These are phyloP conservation scores for Planococcus citri DNA, from an alignment of 1,140 invertebrate genomes.

Conservation along the genomic window DNA sequence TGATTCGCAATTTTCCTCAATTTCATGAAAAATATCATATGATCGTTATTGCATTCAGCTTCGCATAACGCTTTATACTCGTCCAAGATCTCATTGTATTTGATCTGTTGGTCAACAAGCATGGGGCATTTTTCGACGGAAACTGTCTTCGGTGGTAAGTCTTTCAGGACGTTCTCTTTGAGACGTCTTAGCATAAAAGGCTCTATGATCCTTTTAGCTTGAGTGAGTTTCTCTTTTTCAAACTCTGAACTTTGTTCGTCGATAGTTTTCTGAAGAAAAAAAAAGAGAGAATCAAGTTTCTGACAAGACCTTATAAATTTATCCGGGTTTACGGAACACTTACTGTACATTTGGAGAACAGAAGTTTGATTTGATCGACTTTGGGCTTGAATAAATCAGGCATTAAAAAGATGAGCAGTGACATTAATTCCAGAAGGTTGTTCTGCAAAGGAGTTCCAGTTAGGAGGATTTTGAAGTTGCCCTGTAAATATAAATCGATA, in stretches of 20 bases:
- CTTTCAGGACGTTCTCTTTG: constrained; percentile 71
- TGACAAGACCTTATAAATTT: not conserved
- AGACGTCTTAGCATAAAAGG: constrained; percentile 87
- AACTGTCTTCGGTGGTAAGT: constrained; percentile 67
- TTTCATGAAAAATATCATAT: constrained; percentile 68
- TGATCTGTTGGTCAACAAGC: constrained; percentile 51
- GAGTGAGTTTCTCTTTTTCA: constrained; percentile 74
- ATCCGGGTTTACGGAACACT: constrained; percentile 10
- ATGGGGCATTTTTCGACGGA: constrained; percentile 50
- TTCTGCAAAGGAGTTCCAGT: constrained; percentile 93
- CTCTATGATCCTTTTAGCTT: constrained; percentile 90
- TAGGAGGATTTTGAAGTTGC: constrained; percentile 64
- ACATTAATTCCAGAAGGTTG: constrained; percentile 90
- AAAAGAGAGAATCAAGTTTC: constrained; percentile 21
- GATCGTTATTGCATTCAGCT: constrained; percentile 21
- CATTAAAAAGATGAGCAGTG: constrained; percentile 89
- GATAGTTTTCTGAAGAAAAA: constrained; percentile 31
- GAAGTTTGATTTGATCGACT: constrained; percentile 70
- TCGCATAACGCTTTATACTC: constrained; percentile 51
- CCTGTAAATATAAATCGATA: constrained; percentile 40
- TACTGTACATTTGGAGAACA: constrained; percentile 49
- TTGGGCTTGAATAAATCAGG: constrained; percentile 83
- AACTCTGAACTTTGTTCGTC: constrained; percentile 49
- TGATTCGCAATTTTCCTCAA: constrained; percentile 81
- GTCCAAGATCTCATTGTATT: constrained; percentile 62